Evolutionary conservation across 2,888 invertebrate species (phyloP).

Genomic region (Metallyticus violacea): DNA sequence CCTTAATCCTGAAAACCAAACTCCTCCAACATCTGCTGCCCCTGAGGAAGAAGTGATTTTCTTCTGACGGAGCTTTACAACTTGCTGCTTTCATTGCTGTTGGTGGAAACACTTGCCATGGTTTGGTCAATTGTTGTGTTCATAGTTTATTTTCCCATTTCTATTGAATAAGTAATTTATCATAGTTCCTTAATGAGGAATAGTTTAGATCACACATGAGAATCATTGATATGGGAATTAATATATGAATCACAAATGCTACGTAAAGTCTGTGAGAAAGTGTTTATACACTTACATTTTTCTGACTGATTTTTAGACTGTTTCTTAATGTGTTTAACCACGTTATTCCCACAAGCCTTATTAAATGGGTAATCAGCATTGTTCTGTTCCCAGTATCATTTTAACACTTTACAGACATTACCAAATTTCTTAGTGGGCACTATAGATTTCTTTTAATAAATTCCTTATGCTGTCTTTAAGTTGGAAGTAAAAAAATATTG

Average conservation of each 20-base stretch:
- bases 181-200: not conserved
- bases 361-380: not conserved
- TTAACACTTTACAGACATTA: not conserved
- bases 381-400: not conserved
- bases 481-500: not conserved
- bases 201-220: not conserved
- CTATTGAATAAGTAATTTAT: not conserved
- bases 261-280: constrained; percentile 26
- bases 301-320: constrained; percentile 32
- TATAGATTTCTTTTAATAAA: not conserved
- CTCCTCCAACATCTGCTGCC: constrained; percentile 19
- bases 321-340: constrained; percentile 24
- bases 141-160: not conserved
- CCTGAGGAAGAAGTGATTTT: constrained; percentile 39
- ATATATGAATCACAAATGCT: constrained; percentile 8
- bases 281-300: constrained; percentile 10
- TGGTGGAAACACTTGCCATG: not conserved
- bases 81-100: not conserved
- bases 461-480: not conserved
- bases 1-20: constrained; percentile 48
- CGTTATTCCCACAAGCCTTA: constrained; percentile 3
- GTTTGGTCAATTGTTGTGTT: not conserved
- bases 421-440: not conserved
- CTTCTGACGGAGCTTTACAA: constrained; percentile 37
- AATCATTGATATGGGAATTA: not conserved